Percentiles rank a stretch among this genome's conserved stretches.
Evolutionary conservation across 2,888 invertebrate genomes (phyloP).

Genomic region (Eudasyphora cyanicolor): DNA sequence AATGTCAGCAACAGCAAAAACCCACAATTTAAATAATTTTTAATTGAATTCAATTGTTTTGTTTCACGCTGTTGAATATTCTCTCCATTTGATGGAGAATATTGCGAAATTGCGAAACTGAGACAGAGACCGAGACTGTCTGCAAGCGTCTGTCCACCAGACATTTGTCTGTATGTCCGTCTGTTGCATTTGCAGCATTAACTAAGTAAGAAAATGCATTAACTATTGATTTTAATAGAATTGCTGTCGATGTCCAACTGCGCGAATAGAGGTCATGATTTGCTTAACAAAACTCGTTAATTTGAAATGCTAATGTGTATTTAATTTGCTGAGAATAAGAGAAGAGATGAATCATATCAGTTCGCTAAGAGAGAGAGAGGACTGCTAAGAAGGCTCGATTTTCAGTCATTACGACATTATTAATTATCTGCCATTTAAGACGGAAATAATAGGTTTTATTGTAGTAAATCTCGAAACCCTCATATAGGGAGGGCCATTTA

Average conservation of each 20-base stretch:
- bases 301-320: not conserved
- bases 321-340: too few relatives aligned
- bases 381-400: too few relatives aligned
- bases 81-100: not conserved
- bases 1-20: slow-evolving; percentile 9
- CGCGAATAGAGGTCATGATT: not conserved
- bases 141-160: not conserved
- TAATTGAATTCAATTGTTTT: slow-evolving; percentile 66
- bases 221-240: slow-evolving; percentile 8
- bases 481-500: too few relatives aligned
- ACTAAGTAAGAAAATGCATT: not conserved
- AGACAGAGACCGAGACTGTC: too few relatives aligned
- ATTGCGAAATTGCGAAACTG: not conserved
- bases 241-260: not conserved
- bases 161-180: not conserved
- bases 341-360: too few relatives aligned
- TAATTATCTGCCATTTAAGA: too few relatives aligned
- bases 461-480: too few relatives aligned
- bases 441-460: too few relatives aligned
- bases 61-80: slow-evolving; percentile 45
- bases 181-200: not conserved
- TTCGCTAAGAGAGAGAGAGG: too few relatives aligned
- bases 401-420: too few relatives aligned
- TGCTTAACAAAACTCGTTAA: not conserved
- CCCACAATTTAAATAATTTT: slow-evolving; percentile 59